A percentile compares a stretch with the other conserved stretches of the same genome.
phyloP scores from a whole-genome alignment of 2,797 vertebrate genomes.

The Carapus acus region DNA sequence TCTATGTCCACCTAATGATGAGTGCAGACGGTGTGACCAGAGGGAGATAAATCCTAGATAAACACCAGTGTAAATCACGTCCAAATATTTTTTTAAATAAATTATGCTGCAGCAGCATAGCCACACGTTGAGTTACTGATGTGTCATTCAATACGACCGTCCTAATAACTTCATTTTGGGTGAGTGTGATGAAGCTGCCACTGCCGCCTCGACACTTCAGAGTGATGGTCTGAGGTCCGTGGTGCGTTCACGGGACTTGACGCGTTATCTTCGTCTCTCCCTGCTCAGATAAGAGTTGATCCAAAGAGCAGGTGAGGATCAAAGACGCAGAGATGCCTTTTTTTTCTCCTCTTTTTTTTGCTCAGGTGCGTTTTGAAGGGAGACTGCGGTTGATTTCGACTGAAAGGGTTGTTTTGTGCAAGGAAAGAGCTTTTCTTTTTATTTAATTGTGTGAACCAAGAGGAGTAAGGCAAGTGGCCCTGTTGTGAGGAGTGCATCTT shows the following conservation, averaged over 20 bases:
- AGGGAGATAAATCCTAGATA: constrained; percentile 26
- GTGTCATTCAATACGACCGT: neutral
- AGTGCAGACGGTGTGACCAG: constrained; percentile 12
- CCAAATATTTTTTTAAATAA: neutral
- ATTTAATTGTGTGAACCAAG: constrained; percentile 12
- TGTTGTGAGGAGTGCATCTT: constrained; percentile 26
- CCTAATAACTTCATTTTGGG: constrained; percentile 30
- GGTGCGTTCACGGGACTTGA: neutral
- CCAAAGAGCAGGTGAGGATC: constrained; percentile 10
- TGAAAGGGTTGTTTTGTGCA: constrained; percentile 25
- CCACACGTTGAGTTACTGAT: too few relatives aligned
- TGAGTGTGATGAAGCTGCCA: constrained; percentile 6
- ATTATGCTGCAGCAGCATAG: too few relatives aligned
- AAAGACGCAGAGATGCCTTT: constrained; percentile 17
- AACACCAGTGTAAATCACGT: neutral
- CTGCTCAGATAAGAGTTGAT: too few relatives aligned
- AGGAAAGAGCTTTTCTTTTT: constrained; percentile 3
- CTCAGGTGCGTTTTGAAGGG: constrained; percentile 32
- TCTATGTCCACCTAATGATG: neutral
- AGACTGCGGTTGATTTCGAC: constrained; percentile 11
- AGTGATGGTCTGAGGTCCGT: constrained; percentile 11
- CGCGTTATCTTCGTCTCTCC: neutral
- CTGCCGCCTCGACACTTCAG: constrained; percentile 18
- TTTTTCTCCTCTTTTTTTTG: too few relatives aligned
- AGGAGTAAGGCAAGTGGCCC: constrained; percentile 14